Evolutionary conservation across 2,113 vertebrate genomes (phyloP).

Genomic region (Sceloporus tristichus): DNA sequence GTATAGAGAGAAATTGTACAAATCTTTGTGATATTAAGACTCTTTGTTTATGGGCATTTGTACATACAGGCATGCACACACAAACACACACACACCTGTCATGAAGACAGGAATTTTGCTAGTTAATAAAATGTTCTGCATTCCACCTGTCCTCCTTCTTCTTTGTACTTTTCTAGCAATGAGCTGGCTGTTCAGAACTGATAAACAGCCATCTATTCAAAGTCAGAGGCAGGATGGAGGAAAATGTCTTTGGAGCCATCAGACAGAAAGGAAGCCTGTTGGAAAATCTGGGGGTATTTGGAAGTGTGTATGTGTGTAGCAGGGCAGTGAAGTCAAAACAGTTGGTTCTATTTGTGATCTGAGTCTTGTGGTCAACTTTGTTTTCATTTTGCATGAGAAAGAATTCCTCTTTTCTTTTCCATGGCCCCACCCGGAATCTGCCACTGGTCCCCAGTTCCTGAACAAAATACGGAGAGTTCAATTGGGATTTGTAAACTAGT

Average conservation of each 20-base stretch:
- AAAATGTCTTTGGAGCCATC: slow-evolving; percentile 28
- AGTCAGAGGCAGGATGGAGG: slow-evolving; percentile 21
- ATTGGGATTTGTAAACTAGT: slow-evolving; percentile 77
- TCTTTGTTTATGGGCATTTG: not conserved
- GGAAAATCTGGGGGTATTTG: slow-evolving; percentile 59
- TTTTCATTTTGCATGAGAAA: slow-evolving; percentile 73
- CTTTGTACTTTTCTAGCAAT: slow-evolving; percentile 30
- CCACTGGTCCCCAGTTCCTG: slow-evolving; percentile 69
- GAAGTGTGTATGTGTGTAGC: slow-evolving; percentile 6
- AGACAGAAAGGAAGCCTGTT: slow-evolving; percentile 39
- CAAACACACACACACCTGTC: not conserved
- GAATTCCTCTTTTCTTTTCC: slow-evolving; percentile 72
- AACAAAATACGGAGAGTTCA: slow-evolving; percentile 74
- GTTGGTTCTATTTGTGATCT: slow-evolving; percentile 64
- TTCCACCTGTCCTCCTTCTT: slow-evolving; percentile 50
- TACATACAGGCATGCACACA: not conserved
- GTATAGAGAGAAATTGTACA: too few relatives aligned
- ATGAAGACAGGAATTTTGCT: slow-evolving; percentile 5
- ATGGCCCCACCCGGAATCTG: slow-evolving; percentile 73
- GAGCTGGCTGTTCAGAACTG: slow-evolving; percentile 13
- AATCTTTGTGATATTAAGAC: too few relatives aligned
- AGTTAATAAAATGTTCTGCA: slow-evolving; percentile 21
- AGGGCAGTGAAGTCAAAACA: slow-evolving; percentile 60
- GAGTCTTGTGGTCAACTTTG: slow-evolving; percentile 66
- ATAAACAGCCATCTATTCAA: slow-evolving; percentile 41